Conservation (phyloP, 35 echinoderm and acorn worm genomes). For the Ophioderma brevispina region DNA sequence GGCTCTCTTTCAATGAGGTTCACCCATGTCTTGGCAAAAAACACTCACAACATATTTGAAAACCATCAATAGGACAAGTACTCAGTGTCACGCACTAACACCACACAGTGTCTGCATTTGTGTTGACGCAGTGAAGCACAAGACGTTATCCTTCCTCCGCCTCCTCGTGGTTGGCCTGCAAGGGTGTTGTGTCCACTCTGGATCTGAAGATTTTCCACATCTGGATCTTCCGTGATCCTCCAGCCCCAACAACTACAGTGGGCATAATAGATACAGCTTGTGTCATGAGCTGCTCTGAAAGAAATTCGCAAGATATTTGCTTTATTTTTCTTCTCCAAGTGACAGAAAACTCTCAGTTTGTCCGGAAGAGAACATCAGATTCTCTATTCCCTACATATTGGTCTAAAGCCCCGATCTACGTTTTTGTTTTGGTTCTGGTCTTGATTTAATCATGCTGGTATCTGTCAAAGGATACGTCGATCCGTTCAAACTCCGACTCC, state of each 20-base stretch:
- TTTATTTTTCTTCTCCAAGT: conserved; percentile 7
- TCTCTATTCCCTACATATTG: not conserved
- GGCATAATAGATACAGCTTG: not conserved
- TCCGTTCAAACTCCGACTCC: not conserved
- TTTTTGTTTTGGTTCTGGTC: not conserved
- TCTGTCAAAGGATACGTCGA: conserved; percentile 5
- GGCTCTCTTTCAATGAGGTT: no score
- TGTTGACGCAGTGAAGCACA: conserved; percentile 16
- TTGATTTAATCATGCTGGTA: conserved; percentile 9
- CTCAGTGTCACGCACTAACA: conserved; percentile 24
- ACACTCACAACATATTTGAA: no score
- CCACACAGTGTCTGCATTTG: not conserved
- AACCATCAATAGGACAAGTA: conserved; percentile 6
- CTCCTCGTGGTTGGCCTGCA: conserved; percentile 28
- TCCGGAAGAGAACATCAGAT: not conserved
- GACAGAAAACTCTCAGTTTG: not conserved
- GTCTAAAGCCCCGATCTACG: not conserved
- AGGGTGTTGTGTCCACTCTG: not conserved
- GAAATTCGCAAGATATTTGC: not conserved
- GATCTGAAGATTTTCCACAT: not conserved
- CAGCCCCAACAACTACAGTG: not conserved
- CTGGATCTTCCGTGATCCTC: not conserved
- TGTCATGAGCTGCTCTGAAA: not conserved
- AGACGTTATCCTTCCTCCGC: not conserved
- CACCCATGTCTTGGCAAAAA: no score